Percentiles rank a stretch among this genome's conserved stretches.
phyloP scores from a whole-genome alignment of 2,113 vertebrate species.

The Dolichotis patagonum region DNA sequence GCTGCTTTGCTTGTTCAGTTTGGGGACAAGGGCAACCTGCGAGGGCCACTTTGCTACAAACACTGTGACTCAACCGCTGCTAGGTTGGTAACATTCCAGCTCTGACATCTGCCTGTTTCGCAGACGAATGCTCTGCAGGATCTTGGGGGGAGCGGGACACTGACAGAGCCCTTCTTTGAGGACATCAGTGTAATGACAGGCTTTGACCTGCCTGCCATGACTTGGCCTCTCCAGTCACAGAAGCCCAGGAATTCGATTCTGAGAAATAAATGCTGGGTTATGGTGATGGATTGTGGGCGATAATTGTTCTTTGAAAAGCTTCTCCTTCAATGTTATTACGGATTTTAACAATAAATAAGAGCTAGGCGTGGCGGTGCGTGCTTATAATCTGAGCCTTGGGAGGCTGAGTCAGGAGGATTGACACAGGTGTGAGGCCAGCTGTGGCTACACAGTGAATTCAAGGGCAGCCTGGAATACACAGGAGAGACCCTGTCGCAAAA shows the following conservation, averaged over 20 bases:
- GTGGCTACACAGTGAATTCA: background rate
- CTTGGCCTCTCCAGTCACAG: background rate
- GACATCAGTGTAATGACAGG: rapidly evolving
- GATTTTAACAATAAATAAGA: background rate
- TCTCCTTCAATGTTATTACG: background rate
- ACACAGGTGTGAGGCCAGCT: background rate
- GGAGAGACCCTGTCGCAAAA: background rate
- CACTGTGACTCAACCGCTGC: rapidly evolving
- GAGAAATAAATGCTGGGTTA: background rate
- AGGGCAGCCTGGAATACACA: background rate
- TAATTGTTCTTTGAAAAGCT: background rate
- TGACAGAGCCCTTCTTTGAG: background rate
- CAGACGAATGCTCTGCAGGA: background rate
- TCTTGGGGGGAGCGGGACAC: background rate
- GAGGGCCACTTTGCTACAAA: rapidly evolving
- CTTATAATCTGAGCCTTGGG: background rate
- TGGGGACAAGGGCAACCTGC: background rate
- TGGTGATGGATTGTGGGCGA: background rate
- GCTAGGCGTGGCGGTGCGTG: background rate
- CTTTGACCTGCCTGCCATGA: background rate
- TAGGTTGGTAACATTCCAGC: background rate
- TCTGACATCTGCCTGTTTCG: background rate
- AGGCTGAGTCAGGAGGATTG: background rate
- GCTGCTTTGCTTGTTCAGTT: background rate
- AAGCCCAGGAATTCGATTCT: background rate